Evolutionary conservation across 2,888 invertebrate species (phyloP), one percentile per base, ranked within the genome.

Genomic region (Rotaria socialis): DNA sequence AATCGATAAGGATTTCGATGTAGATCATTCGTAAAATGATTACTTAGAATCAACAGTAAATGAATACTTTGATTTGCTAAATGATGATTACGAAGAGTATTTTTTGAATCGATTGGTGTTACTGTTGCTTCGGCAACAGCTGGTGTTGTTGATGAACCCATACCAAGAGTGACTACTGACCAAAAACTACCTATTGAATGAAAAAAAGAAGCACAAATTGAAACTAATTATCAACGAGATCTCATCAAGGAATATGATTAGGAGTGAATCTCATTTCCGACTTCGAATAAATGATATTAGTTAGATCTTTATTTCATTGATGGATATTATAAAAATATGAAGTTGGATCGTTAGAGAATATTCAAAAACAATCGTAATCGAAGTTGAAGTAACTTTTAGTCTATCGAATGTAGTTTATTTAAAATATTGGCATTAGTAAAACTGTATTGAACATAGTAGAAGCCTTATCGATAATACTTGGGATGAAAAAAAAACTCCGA

Each of bases 1-100:
- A 94, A 93, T 88, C 97, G 93, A 90, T 96, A 98, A 67, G 96
- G 94, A 91, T 98, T 98, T 85, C 89, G 89, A 22, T 91, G 88
- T 11, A 89, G 89, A 43, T 90, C 90, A 88, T 89, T 90, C 84
- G 95, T 94, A 90, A 95, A 96, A 91, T 97, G 96, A 92, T 97
- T 97, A 22, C 95, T 94, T 87, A 99, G 91, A 80, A 96, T 94
- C 87, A 98, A 92, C 50, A 97, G 92, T 85, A 98, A 92, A 47
- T 97, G 92, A 87, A 96, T 93, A 88, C 96, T 96, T 92, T 97
- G 96, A 92, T 95, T 95, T 87, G 97, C 96, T 88, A 97, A 92
- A 1, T 92, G 90, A 24, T 91, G 89, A 85, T 89, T 90, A 85
- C 90, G 89, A 24, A 89, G 88, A 86, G 89, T 89, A 87, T 89